Percentiles rank a stretch among this genome's conserved stretches.
Conservation (phyloP, 2,888 invertebrate genomes). For the Fragum fragum region DNA sequence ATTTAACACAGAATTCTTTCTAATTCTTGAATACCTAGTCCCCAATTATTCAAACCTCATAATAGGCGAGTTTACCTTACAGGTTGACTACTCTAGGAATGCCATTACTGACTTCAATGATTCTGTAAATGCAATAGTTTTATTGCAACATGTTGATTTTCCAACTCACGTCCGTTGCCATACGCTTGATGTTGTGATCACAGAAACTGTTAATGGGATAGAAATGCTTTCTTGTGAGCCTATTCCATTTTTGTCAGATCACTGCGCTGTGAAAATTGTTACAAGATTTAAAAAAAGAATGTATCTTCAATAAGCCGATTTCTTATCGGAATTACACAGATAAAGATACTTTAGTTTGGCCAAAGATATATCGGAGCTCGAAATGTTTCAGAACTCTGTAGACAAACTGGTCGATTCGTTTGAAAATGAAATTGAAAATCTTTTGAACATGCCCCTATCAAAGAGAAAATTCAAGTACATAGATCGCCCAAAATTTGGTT, state of each 20-base stretch:
- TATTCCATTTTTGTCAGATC: slow-evolving; percentile 27
- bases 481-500: no score
- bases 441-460: not conserved
- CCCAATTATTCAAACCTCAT: slow-evolving; percentile 41
- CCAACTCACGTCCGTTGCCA: slow-evolving; percentile 27
- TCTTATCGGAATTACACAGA: not conserved
- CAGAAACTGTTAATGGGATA: slow-evolving; percentile 26
- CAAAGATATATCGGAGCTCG: not conserved
- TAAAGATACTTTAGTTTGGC: not conserved
- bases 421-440: not conserved
- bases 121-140: slow-evolving; percentile 16
- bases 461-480: no score
- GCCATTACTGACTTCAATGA: slow-evolving; percentile 23
- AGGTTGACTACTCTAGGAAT: slow-evolving; percentile 30
- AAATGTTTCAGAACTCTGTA: not conserved
- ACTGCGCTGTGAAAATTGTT: not conserved
- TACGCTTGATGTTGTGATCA: slow-evolving; percentile 32
- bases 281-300: no score
- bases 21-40: no score
- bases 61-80: slow-evolving; percentile 50
- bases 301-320: not conserved
- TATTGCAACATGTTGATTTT: slow-evolving; percentile 35
- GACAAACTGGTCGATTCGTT: not conserved
- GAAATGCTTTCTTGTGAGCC: slow-evolving; percentile 26
- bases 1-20: no score